Base-by-base conservation (phyloP, 2,888 invertebrate species). In the Drosophila ezoana region DNA sequence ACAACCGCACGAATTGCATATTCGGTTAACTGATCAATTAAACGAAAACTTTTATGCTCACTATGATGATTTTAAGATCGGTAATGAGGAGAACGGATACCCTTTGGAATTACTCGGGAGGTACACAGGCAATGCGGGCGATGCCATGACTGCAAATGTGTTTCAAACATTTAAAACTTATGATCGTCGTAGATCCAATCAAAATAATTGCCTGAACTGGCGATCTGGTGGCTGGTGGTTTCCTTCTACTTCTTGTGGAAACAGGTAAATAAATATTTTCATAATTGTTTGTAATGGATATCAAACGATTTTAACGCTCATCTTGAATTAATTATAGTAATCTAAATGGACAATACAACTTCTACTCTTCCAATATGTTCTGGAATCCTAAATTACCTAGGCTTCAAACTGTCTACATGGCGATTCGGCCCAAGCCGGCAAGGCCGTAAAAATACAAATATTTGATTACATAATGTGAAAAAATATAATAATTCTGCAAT, bases 401-500 rank as follows among this genome's bases (percentile, higher is more conserved):
- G 4, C 23, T 11, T 5, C 10, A 28, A 28, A 6, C 45, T 28
- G 45, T 6, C 28, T 14, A 45, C 45, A 45, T 45, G 45, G 28
- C 14, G 28, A 45, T 45, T 11, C 45, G 45, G 14, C 45, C n/a
- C 3, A 45, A 14, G 14, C 3, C 8, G 14, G 10, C n/a, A 4
- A 28, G 10, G 28, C 28, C 28, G 8, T 28, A 28, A 14, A 8
- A 6, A 18, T 9, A 13, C 18, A 18, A 23, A 6, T 23, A 23
- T 23, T 23, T 23, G 6, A 23, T 23, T 23, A 23, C 23, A 23
- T 5, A 5, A 23, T 23, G 23, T 23, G 23, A 23, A 23, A 8
- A 20, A 3, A 14, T 10, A 45, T 14, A 20, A 63, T 66, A 68
- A 68, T 53, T 49, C 53, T 60, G 44, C 60, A 80, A 77, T 80